Base-by-base conservation (phyloP, 2,888 invertebrate species). In the Trissolcus brochymenae region DNA sequence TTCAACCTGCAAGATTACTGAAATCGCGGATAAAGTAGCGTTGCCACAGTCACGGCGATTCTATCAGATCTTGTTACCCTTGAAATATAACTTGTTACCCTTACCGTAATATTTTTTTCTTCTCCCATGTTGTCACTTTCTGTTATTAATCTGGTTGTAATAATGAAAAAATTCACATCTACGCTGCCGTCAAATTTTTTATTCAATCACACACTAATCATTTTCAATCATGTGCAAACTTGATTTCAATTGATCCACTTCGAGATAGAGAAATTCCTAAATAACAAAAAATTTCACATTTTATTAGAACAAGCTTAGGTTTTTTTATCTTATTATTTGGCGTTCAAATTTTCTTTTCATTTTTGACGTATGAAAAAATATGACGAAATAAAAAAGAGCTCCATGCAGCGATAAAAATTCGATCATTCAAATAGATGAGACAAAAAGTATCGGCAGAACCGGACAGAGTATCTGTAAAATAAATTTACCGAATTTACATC, bases 1-100 rank as follows among this genome's bases (percentile, higher is more conserved):
- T 60, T 66, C 19, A 59, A 41, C 46, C 53, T 6, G 16, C 17
- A 17, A 60, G 55, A 73, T 73, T 61, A 66, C 41, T 41, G 49
- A 60, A 59, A 49, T 54, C 54, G 50, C 49, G 25, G 40, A 56
- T 66, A 56, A 66, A 73, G 66, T 56, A 66, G 40, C 60, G 14
- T 60, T 11, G 43, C 51, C 19, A 55, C 25, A 25, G 25, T 51
- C 25, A 13, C 56, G 40, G 17, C 61, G 60, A 65, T 73, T 60
- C 51, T 73, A 66, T 73, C 65, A 51, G 19, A 59, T 49, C 72
- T 25, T 29, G 72, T 73, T 73, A 66, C 72, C 72, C 72, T 73
- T 73, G 72, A 73, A 73, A 60, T 65, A 43, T 60, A 55, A 73
- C 72, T 73, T 60, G 65, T 73, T 73, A 73, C 72, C 72, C 72